Evolutionary conservation across 2,113 vertebrate species (phyloP), one percentile per base, ranked within the genome.

Genomic region (Rutilus rutilus): DNA sequence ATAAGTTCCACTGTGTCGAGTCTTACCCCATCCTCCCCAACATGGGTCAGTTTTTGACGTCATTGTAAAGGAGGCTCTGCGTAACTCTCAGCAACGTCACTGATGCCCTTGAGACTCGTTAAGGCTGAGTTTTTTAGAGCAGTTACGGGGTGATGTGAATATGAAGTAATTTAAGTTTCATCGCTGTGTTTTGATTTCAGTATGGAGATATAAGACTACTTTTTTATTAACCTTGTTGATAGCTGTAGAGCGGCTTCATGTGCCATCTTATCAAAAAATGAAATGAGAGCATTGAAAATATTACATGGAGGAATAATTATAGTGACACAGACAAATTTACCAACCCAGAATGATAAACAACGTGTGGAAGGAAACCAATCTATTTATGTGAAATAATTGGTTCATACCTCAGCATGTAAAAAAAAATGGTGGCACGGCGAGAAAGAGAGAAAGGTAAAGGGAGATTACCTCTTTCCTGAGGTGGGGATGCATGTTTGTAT

Each of bases 351-450:
- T 84, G 82, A 89, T 86, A 85, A 86, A 86, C 77, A 86, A 77
- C 23, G 57, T 71, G 75, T 54, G 10, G 59, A 59, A 25, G 50
- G 60, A 50, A 86, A 69, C 33, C 54, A 59, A 90, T 88, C 74
- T 73, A 85, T 87, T 88, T 62, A 83, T 39, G 65, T 78, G 78
- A 90, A 86, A 82, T 88, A 84, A 89, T 78, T 86, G 84, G 83
- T 86, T 85, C 76, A 88, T 77, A 71, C 76, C 82, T 86, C 78
- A 83, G 78, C 78, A 87, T 85, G 86, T 65, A 87, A 78, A 80
- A 78, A 80, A 27, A 42, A 42, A 54, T 15, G 25, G 57, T 25
- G 64, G 39, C 4, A 64, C 4, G 15, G 42, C 3, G 3, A 69
- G 64, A 71, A 19, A 69, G 47, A 73, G 64, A 71, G 65, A 50